Conservation (phyloP, 2,113 vertebrate genomes). For the Plecotus auritus region DNA sequence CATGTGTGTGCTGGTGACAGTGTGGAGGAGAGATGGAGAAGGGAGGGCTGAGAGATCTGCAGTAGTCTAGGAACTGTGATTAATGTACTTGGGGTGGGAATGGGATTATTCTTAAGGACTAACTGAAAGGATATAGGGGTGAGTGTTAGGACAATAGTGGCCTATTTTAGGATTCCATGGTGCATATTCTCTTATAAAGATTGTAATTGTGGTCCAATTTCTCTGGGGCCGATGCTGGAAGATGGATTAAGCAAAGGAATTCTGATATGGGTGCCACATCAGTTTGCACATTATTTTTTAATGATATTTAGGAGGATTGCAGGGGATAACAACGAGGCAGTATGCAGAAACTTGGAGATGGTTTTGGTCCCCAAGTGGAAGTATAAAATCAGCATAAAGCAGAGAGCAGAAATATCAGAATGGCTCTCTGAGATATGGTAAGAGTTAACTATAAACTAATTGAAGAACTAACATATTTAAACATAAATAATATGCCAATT, state of each 20-base stretch:
- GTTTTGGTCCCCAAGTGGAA: background rate
- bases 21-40: rapidly evolving
- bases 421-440: background rate
- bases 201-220: background rate
- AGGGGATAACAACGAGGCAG: background rate
- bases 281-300: background rate
- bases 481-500: background rate
- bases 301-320: background rate
- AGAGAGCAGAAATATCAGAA: background rate
- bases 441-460: background rate
- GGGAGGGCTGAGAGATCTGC: background rate
- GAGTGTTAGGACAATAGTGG: background rate
- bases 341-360: background rate
- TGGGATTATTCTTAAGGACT: background rate
- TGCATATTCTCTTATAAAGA: background rate
- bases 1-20: background rate
- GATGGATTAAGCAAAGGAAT: background rate
- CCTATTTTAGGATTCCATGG: background rate
- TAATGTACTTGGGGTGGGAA: background rate
- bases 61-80: background rate
- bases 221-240: background rate
- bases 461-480: background rate
- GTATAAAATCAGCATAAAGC: background rate
- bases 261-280: background rate
- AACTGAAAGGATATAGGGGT: background rate